phyloP scores from a whole-genome alignment of 2,888 invertebrate species.

The Drosophila fulvimacula region DNA sequence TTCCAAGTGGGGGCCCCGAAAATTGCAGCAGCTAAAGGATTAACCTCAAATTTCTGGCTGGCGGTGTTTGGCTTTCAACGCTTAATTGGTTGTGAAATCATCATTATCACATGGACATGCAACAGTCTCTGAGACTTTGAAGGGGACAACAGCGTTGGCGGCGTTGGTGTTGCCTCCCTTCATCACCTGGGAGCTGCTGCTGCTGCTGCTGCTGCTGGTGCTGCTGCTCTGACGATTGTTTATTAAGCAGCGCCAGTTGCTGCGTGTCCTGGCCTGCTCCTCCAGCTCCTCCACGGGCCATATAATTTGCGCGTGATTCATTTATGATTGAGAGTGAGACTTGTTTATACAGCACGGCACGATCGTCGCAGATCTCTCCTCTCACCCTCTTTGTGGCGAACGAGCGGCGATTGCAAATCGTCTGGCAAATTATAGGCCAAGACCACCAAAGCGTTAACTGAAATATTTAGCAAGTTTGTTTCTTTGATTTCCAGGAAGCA shows the following conservation, averaged over 20 bases:
- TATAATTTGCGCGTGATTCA: conserved; percentile 80
- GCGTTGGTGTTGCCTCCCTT: conserved; percentile 42
- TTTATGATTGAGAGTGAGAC: conserved; percentile 73
- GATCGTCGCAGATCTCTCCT: conserved; percentile 40
- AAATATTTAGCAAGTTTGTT: conserved; percentile 82
- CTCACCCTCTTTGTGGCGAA: conserved; percentile 19
- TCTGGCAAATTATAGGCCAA: conserved; percentile 80
- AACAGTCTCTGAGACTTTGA: conserved; percentile 36
- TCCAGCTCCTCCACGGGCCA: conserved; percentile 44
- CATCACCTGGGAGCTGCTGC: conserved; percentile 45
- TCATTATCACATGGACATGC: conserved; percentile 78
- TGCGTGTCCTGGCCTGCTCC: conserved; percentile 51
- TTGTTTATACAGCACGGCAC: conserved; percentile 12
- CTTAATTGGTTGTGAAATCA: conserved; percentile 81
- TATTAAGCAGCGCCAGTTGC: conserved; percentile 76
- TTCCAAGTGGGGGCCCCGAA: conserved; percentile 64
- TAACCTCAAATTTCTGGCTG: conserved; percentile 79
- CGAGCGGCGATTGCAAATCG: conserved; percentile 61
- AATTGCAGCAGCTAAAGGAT: conserved; percentile 81
- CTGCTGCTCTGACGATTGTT: conserved; percentile 73
- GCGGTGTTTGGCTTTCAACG: conserved; percentile 82
- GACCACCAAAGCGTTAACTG: conserved; percentile 82
- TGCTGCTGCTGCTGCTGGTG: conserved; percentile 9
- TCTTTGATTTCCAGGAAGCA: conserved; percentile 81
- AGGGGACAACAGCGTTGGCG: conserved; percentile 21